Percentiles rank a stretch among this genome's conserved stretches.
These are phyloP conservation scores for Pelecanoides urinatrix DNA, from an alignment of 2,113 vertebrate species.

Conservation along the genomic window DNA sequence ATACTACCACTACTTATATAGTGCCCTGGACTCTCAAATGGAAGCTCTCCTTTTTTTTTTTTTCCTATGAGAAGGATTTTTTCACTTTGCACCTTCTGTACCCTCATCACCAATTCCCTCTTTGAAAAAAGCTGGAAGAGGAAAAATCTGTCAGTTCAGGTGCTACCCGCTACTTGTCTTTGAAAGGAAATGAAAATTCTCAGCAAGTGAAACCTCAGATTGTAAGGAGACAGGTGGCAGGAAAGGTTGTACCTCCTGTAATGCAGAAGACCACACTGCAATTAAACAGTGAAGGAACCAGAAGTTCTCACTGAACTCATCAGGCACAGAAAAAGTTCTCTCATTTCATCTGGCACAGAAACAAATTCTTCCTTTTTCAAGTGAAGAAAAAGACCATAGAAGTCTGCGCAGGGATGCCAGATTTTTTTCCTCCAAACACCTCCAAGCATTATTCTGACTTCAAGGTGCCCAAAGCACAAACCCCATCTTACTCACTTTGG, in stretches of 20 bases:
- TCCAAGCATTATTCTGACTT: not conserved
- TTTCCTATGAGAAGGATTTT: not conserved
- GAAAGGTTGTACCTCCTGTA: not conserved
- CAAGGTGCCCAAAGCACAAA: not conserved
- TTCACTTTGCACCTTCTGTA: not conserved
- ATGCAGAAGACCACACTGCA: not conserved
- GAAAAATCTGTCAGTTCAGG: not conserved
- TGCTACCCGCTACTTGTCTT: not conserved
- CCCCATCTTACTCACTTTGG: not conserved
- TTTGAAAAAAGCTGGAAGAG: not conserved
- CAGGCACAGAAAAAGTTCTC: not conserved
- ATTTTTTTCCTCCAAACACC: not conserved
- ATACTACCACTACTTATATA: not conserved
- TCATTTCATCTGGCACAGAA: not conserved
- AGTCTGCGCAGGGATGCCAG: not conserved
- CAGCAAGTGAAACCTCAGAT: not conserved
- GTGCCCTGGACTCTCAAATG: not conserved
- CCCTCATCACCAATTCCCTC: not conserved
- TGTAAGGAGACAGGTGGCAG: not conserved
- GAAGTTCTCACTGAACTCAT: not conserved
- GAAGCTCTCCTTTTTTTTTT: not conserved
- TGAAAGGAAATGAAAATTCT: constrained; percentile 13
- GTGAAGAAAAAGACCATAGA: not conserved
- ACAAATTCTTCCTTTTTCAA: not conserved
- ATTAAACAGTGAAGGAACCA: not conserved